Base-by-base conservation (phyloP, 2,797 vertebrate genomes). In the Emys orbicularis region DNA sequence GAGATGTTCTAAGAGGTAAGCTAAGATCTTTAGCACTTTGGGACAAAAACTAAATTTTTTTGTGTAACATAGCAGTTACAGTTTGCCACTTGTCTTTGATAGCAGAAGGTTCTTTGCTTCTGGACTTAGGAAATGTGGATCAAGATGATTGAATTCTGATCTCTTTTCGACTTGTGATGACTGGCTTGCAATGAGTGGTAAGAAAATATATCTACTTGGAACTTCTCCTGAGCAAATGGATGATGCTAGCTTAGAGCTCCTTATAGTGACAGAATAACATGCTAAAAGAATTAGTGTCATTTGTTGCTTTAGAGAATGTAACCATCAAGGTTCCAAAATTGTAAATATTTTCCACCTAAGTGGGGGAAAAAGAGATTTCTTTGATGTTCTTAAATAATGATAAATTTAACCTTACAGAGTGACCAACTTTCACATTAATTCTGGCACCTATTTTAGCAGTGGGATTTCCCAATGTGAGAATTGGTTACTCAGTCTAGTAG, bases 371-470 rank as follows among this genome's bases (percentile, higher is more conserved):
- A 90, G 72, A 90, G 77, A 86, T 82, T 72, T 37, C 5, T 74
- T 19, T 27, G 54, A 76, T 34, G 4, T 23, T 87, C 82, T 74
- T 84, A 80, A 41, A 81, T 0, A 56, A 41, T 37, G 25, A 65
- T 21, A 83, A 27, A 89, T 54, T 52, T 86, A 82, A 74, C 15
- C 21, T 52, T 61, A 19, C 37, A 90, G 95, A 34, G 6, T 25
- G 81, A 84, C 2, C 4, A 59, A 91, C 80, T 94, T 95, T 95
- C 74, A 90, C 65, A 68, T 81, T 68, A 83, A 76, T 89, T 84
- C 18, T 57, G 81, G 68, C 52, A 86, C 37, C 29, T 77, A 77
- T n/a, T 47, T 19, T 23, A 29, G 44, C 87, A 57, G 34, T 52
- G 85, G 37, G 12, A 86, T 50, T 77, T 1, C 84, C 65, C 27